Evolutionary conservation across 2,888 invertebrate species (phyloP), one percentile per base, ranked within the genome.

Genomic region (Lacanobia wlatinum): DNA sequence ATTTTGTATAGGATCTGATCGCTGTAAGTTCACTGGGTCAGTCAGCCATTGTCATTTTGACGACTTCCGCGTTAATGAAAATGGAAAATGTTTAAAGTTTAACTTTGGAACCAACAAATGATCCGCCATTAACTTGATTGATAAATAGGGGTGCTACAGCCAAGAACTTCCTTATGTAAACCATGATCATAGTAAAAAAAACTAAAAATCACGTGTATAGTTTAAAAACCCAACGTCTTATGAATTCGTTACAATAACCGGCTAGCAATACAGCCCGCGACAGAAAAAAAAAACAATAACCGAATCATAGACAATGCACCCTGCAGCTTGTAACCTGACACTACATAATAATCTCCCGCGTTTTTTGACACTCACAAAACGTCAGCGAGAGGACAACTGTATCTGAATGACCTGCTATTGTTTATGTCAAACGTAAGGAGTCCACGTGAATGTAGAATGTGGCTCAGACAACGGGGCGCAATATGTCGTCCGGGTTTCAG

Each of bases 321-420:
- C 64, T 50, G 60, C 59, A 78, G 64, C 23, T 38, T 40, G 78
- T 76, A 86, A 84, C 71, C 40, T 69, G 63, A 84, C 58, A 83
- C 75, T 65, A 28, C 56, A 16, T 61, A 53, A 38, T 28, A 65
- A 60, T 63, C 50, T 66, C 40, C 70, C 46, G 70, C 52, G 62
- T 81, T 75, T 77, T 85, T 77, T 50, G 12, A 43, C 77, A 80
- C 78, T 74, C 68, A 61, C 72, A 65, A 73, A 74, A 55, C 10
- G 50, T 61, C 46, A 70, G 67, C 68, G 58, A 71, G 56, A 69
- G 70, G 75, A 67, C 69, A 73, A 78, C 55, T 69, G 69, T 73
- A 66, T 73, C 63, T 38, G 48, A 84, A 84, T 85, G 82, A 87
- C 73, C 73, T 61, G 62, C 78, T 74, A 78, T 87, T 87, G 87